Base-by-base conservation (phyloP, 1,140 invertebrate species). In the Lepidostoma basale region DNA sequence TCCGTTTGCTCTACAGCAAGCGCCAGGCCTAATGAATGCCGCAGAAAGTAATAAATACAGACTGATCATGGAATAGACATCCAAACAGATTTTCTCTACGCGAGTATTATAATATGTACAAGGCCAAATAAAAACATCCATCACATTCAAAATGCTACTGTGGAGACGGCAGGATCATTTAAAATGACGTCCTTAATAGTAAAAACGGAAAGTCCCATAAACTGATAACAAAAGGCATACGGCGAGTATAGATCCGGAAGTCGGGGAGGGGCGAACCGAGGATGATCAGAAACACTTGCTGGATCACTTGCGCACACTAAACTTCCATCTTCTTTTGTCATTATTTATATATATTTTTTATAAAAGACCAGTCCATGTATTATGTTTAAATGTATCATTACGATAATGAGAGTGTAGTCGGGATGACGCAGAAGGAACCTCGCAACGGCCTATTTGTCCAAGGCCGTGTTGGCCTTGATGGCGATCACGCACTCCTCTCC, bases 401-500 rank as follows among this genome's bases (percentile, higher is more conserved):
- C 62, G 67, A 66, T 72, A 72, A 73, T 73, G 71, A 73, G 68
- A 65, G 49, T 69, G 58, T 67, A 52, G 62, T 67, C 69, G 44
- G 47, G 49, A 39, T 49, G 49, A 52, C 36, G 58, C 42, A 62
- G 52, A 56, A 56, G 52, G 52, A 30, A 56, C 14, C 28, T 14
- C 8, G 18, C 52, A n/a, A 25, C 56, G 22, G 63, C 78, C 92
- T 93, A 94, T 92, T 95, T 95, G 84, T 95, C 93, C 76, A 93
- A 87, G 84, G 92, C 92, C 81, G 92, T 94, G 85, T 95, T 96
- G 85, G 90, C 92, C 88, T 96, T 96, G 77, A 93, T 91, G 81
- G 94, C 93, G 86, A 96, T 95, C 74, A 96, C 93, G 83, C 92
- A 93, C 85, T 95, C 93, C 84, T 95, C 93, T 72, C 92, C 92